Base-by-base conservation (phyloP, 2,888 invertebrate genomes). In the Andrena praecox region DNA sequence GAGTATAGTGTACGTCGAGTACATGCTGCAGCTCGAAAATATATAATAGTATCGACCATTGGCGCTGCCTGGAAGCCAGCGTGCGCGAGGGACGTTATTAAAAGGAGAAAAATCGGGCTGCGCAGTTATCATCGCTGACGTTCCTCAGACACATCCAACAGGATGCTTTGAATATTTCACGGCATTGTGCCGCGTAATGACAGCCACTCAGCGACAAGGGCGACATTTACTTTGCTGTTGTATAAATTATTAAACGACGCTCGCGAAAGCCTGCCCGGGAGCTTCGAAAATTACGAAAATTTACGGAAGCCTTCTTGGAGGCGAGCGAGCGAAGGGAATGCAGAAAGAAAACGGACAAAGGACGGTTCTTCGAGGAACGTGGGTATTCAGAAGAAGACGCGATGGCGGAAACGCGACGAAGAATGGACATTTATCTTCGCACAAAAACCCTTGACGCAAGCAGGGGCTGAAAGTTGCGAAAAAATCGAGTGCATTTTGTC, bases 361-460 rank as follows among this genome's bases (percentile, higher is more conserved):
- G 29, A 50, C 52, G 35, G 48, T 48, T 64, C 31, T 20, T n/a
- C 29, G 35, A 35, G 54, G 31, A 33, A 54, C 48, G 56, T 4
- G 27, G 54, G 63, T 2, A 66, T 62, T 70, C 64, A 10, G 66
- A 67, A 33, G 71, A 31, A 72, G 71, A 72, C 59, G 29, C 60
- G 67, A 50, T 35, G 60, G 24, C 63, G 67, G 72, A 67, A 72
- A 77, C 24, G 16, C 71, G 60, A 60, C 62, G 66, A 67, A 33
- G 56, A 67, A 50, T 56, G 59, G 35, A 64, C 48, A 79, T 79
- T 76, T 76, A 73, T 77, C 77, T 70, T 6, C 12, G 63, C 7
- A 24, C 2, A 74, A 66, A 77, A 72, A 72, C 33, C 27, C 33
- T 27, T 10, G 56, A 56, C 20, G 73, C 35, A 64, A 50, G 4